Evolutionary conservation across 2,888 invertebrate species (phyloP), one percentile per base, ranked within the genome.

Genomic region (Germaria angustata): DNA sequence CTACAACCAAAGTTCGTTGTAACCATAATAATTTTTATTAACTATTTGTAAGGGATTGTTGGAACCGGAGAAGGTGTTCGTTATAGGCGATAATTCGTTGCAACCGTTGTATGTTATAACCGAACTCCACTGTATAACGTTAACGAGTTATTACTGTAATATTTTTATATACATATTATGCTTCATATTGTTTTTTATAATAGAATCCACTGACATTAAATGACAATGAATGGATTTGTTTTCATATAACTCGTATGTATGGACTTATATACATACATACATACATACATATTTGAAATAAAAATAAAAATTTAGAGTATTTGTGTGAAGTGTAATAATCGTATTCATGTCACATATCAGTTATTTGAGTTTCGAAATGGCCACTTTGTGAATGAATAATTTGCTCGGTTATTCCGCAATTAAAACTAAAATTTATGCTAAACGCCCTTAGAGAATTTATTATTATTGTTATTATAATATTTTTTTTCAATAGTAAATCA

Each of bases 321-420:
- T n/a, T n/a, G n/a, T n/a, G n/a, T n/a, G n/a, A n/a, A n/a, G n/a
- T n/a, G 22, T 39, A 66, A 75, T 69, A 53, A 69, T 77, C 53
- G 53, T 61, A 77, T 77, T 77, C 77, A 69, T 53, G 77, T 77
- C 77, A 77, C 77, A 77, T 69, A 53, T 41, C 1, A n/a, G 24
- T 66, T 44, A 46, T 46, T 46, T 57, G 28, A 44, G 57, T 66
- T 34, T 20, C 1, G 11, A 20, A 65, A 13, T 66, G 34, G 32
- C 3, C 28, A 36, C 32, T 20, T 55, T 57, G 36, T 17, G 41
- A 57, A 53, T 24, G 7, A 46, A 28, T 24, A 66, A 36, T 39
- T 57, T 28, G n/a, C 36, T 46, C 36, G 65, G 65, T 57, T 46
- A 66, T 55, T 46, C 20, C 36, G 36, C 65, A 17, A 46, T 46